Percentiles rank a stretch among this genome's conserved stretches.
These are phyloP conservation scores for Hirtodrosophila confusa DNA, from an alignment of 2,888 invertebrate species.

Conservation along the genomic window DNA sequence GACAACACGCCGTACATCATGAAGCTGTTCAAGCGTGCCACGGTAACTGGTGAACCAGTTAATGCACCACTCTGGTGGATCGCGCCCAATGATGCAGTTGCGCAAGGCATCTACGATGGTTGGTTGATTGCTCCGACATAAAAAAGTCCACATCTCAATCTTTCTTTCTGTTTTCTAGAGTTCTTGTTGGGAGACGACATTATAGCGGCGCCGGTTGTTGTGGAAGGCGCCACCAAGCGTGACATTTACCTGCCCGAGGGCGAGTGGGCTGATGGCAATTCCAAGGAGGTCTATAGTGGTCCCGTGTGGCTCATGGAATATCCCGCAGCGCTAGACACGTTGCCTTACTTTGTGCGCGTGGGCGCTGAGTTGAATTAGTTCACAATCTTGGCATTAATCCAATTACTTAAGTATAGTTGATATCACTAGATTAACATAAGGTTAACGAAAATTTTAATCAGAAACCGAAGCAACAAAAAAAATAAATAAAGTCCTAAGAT, in stretches of 20 bases:
- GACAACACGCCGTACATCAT: constrained; percentile 87
- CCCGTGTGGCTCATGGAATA: constrained; percentile 87
- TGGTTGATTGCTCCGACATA: constrained; percentile 52
- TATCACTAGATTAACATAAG: not conserved
- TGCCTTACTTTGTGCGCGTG: constrained; percentile 88
- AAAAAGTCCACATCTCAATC: too few species aligned
- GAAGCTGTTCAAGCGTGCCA: constrained; percentile 87
- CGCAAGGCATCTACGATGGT: constrained; percentile 87
- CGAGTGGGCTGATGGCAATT: constrained; percentile 88
- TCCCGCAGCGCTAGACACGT: constrained; percentile 87
- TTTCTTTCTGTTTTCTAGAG: constrained; percentile 85
- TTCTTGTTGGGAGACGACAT: constrained; percentile 91
- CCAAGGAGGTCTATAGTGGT: constrained; percentile 85
- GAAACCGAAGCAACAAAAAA: constrained; percentile 13
- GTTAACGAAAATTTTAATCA: constrained; percentile 29
- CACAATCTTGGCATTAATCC: not conserved
- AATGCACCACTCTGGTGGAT: constrained; percentile 95
- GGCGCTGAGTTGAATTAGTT: constrained; percentile 48
- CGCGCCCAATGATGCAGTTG: constrained; percentile 87
- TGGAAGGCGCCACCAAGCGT: constrained; percentile 86
- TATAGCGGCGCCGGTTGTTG: constrained; percentile 91
- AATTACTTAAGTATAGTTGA: too few species aligned
- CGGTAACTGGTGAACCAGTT: constrained; percentile 88
- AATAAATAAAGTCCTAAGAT: constrained; percentile 11
- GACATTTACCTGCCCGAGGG: constrained; percentile 92